These are phyloP conservation scores for Drosophila seguyi DNA, from an alignment of 1,140 invertebrate species.

Conservation along the genomic window DNA sequence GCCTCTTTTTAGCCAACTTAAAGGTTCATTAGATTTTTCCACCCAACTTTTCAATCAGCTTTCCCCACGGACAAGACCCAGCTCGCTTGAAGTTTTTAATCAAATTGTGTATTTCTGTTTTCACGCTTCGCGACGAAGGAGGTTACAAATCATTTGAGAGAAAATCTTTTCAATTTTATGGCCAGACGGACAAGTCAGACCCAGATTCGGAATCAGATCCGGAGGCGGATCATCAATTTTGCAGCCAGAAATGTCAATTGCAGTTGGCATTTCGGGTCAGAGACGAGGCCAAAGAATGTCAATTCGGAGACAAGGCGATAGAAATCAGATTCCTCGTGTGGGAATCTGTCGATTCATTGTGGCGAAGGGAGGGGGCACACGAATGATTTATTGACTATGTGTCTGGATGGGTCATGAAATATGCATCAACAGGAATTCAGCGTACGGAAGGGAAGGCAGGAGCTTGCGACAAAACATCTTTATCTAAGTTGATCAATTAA, in stretches of 20 bases:
- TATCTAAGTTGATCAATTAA: slow-evolving; percentile 41
- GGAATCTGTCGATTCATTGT: slow-evolving; percentile 59
- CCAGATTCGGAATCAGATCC: slow-evolving; percentile 14
- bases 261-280: slow-evolving; percentile 68
- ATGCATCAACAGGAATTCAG: slow-evolving; percentile 19
- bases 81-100: slow-evolving; percentile 17
- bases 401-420: slow-evolving; percentile 48
- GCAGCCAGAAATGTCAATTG: slow-evolving; percentile 70
- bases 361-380: not conserved
- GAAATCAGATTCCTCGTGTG: slow-evolving; percentile 44
- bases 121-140: slow-evolving; percentile 15
- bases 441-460: no score
- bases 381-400: slow-evolving; percentile 64
- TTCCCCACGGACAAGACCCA: not conserved
- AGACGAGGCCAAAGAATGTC: slow-evolving; percentile 53
- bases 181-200: slow-evolving; percentile 29
- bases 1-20: slow-evolving; percentile 4
- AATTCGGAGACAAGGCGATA: slow-evolving; percentile 52
- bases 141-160: slow-evolving; percentile 27
- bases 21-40: slow-evolving; percentile 41
- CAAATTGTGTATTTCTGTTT: slow-evolving; percentile 28
- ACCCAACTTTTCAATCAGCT: slow-evolving; percentile 12
- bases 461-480: slow-evolving; percentile 7
- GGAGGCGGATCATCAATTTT: slow-evolving; percentile 72
- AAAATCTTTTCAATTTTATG: slow-evolving; percentile 31